Base-by-base conservation (phyloP, 2,888 invertebrate genomes). In the Tinea trinotella region DNA sequence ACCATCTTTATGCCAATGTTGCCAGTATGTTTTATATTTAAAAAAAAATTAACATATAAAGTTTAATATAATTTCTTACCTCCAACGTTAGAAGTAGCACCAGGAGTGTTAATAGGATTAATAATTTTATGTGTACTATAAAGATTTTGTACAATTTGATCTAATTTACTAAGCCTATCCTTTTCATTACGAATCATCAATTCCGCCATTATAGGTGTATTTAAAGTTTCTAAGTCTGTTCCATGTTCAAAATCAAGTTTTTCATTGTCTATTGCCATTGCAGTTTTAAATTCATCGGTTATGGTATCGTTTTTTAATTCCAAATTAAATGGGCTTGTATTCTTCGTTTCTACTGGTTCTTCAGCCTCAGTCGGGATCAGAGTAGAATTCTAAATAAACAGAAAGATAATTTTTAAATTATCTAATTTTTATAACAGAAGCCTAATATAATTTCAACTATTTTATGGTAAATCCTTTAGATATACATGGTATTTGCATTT, bases 141-240 rank as follows among this genome's bases (percentile, higher is more conserved):
- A 58, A 85, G 59, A 58, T 84, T 85, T 65, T 84, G 80, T 0
- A 85, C 84, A 4, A 85, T 85, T 59, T 83, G 83, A 46, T 85
- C 85, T 53, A 85, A 57, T 61, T 82, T 85, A 58, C 84, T 85
- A 19, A 85, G 62, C 68, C 80, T 74, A 44, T 84, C 82, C 57
- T 74, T 80, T 56, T 81, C 80, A 54, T 58, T 72, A 55, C 65
- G 70, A 20, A 58, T 53, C 24, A 68, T 59, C 20, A 64, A 66
- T 46, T 74, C 70, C 9, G 61, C 59, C 53, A 19, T 49, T 55
- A 55, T 10, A 36, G 53, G 46, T 17, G 53, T 5, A 12, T 36
- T 30, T 19, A 46, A 19, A 36, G n/a, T 17, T 46, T 53, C 48
- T 10, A 12, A 30, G 5, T 54, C 19, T 19, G 10, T 19, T 17